phyloP scores from a whole-genome alignment of 1,140 invertebrate genomes.

The Pogonomyrmex barbatus region DNA sequence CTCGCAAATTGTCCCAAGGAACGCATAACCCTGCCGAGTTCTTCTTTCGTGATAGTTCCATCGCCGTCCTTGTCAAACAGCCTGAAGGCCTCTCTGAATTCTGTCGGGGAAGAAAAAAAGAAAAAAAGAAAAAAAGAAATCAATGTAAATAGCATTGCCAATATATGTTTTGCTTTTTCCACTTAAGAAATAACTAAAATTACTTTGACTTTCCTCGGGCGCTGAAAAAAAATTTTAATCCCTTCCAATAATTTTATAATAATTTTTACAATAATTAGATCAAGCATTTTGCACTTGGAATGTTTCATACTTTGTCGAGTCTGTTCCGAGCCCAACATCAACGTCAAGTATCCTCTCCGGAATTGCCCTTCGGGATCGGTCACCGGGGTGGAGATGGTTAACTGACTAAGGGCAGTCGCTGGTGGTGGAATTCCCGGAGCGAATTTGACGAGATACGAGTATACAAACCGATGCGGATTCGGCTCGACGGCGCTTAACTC shows the following conservation, averaged over 20 bases:
- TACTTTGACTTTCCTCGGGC: background rate
- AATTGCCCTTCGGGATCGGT: background rate
- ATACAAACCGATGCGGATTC: slow-evolving; percentile 72
- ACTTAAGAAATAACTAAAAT: slow-evolving; percentile 20
- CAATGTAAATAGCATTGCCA: background rate
- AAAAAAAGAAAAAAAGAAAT: background rate
- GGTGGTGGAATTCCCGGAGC: slow-evolving; percentile 56
- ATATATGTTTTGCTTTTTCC: background rate
- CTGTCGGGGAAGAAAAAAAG: slow-evolving; percentile 81
- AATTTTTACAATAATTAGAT: slow-evolving; percentile 25
- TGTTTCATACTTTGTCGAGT: background rate
- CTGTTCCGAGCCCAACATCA: background rate
- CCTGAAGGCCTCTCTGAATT: slow-evolving; percentile 95
- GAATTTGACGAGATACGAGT: slow-evolving; percentile 55
- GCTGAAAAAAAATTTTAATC: background rate
- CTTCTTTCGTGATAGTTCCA: slow-evolving; percentile 95
- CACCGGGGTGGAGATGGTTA: slow-evolving; percentile 14
- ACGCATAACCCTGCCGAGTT: slow-evolving; percentile 93
- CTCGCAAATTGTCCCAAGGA: slow-evolving; percentile 94
- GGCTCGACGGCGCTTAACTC: slow-evolving; percentile 76
- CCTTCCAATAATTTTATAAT: background rate
- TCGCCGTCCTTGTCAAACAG: slow-evolving; percentile 96
- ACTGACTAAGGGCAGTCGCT: slow-evolving; percentile 12
- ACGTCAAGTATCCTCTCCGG: slow-evolving; percentile 12
- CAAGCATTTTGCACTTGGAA: background rate